phyloP scores from a whole-genome alignment of 2,113 vertebrate species.

The Corythaixoides concolor region DNA sequence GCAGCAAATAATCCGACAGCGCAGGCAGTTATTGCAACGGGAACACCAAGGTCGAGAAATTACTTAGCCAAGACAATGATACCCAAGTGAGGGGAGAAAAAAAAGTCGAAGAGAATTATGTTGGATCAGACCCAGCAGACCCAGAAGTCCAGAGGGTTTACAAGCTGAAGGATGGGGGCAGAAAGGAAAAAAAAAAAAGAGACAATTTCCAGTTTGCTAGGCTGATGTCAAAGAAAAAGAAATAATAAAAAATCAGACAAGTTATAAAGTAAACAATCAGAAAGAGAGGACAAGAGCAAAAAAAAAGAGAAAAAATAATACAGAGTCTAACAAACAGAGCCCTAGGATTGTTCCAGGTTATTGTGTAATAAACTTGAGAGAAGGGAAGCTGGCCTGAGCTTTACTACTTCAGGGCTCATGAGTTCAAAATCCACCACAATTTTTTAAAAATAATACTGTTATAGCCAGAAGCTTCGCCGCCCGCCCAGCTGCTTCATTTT shows the following conservation, averaged over 20 bases:
- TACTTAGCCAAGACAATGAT: not conserved
- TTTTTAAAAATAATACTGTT: not conserved
- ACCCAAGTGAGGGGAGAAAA: not conserved
- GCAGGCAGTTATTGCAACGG: not conserved
- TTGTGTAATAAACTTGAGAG: not conserved
- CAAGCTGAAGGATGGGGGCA: not conserved
- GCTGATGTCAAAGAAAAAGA: not conserved
- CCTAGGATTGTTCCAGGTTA: not conserved
- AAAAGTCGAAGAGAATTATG: not conserved
- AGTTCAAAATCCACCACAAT: not conserved
- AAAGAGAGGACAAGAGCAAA: not conserved
- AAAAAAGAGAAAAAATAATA: not conserved
- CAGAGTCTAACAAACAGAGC: not conserved
- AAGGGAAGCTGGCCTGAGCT: not conserved
- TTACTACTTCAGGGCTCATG: not conserved
- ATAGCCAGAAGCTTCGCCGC: not conserved
- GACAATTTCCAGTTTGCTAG: conserved; percentile 7
- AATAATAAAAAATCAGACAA: not conserved
- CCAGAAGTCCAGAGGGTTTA: not conserved
- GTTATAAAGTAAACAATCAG: conserved; percentile 38
- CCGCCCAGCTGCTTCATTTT: not conserved
- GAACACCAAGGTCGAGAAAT: not conserved
- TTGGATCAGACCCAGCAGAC: not conserved
- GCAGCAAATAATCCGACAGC: not conserved
- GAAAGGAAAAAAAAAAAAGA: not conserved